Conservation (phyloP, 2,113 vertebrate genomes). For the Esox niger region DNA sequence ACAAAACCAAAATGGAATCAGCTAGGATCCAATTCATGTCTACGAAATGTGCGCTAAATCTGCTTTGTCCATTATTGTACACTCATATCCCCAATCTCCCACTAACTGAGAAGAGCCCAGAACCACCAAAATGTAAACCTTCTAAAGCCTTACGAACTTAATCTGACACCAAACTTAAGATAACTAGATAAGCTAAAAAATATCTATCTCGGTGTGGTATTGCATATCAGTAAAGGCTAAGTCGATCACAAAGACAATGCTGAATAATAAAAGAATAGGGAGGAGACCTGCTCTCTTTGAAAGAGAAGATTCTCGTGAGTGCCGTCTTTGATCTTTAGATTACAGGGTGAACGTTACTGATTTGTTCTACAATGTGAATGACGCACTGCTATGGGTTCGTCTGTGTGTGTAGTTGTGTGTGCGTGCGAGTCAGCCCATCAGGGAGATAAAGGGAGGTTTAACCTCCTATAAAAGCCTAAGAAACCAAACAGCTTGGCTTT, state of each 20-base stretch:
- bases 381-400: background rate
- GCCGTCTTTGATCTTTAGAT: background rate
- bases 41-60: background rate
- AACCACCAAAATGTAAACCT: background rate
- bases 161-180: background rate
- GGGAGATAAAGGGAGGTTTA: constrained; percentile 32
- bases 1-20: background rate
- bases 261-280: background rate
- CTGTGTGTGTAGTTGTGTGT: background rate
- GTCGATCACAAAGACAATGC: background rate
- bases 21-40: background rate
- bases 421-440: background rate
- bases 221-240: background rate
- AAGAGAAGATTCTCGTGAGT: no score
- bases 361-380: background rate
- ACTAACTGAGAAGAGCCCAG: background rate
- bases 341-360: background rate
- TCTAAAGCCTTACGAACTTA: no score
- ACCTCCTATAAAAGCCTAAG: constrained; percentile 33
- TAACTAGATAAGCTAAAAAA: background rate
- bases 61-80: constrained; percentile 1
- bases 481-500: constrained; percentile 29
- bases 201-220: background rate
- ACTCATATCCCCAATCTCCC: background rate
- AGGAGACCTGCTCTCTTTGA: background rate